Evolutionary conservation across 2,888 invertebrate genomes (phyloP), one percentile per base, ranked within the genome.

Genomic region (Hoplodrina blanda): DNA sequence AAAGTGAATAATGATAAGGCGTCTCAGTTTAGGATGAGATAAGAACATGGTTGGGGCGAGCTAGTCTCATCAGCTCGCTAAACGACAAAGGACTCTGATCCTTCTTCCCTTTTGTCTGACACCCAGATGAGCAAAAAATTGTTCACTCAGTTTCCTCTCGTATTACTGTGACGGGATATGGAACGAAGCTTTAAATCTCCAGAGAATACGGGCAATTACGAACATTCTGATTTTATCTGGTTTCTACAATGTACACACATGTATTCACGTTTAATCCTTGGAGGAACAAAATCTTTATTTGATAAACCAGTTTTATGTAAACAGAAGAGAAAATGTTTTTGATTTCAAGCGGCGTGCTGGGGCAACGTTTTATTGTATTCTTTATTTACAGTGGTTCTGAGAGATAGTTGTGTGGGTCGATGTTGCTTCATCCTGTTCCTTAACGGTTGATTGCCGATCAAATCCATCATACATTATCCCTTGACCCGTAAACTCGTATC

Each of bases 31-130:
- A 82, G 33, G 67, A 78, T 73, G 80, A 78, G 75, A 86, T 78
- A 78, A 87, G 85, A 86, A 85, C 66, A 71, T 79, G 80, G 78
- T 79, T 76, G 78, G 82, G 77, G 81, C 69, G 76, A 78, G 79
- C 81, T 72, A 74, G 83, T 81, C 87, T 91, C 88, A 90, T 89
- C 90, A 91, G 88, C 86, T 89, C 86, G 89, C 91, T 91, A 89
- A 84, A 86, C 89, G 87, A 91, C 91, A 92, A 92, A 92, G 91
- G 87, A 87, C 83, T 83, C 83, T 85, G 90, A 90, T 91, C 87
- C 88, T 78, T 80, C 83, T 76, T 83, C 81, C 86, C 87, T 87
- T 88, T 91, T 89, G 88, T 91, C 87, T 88, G 85, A 83, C 81
- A 82, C 86, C 83, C 78, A 85, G 85, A 82, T 75, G 87, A 86